phyloP scores from a whole-genome alignment of 1,140 invertebrate genomes.

The Ceratina calcarata region DNA sequence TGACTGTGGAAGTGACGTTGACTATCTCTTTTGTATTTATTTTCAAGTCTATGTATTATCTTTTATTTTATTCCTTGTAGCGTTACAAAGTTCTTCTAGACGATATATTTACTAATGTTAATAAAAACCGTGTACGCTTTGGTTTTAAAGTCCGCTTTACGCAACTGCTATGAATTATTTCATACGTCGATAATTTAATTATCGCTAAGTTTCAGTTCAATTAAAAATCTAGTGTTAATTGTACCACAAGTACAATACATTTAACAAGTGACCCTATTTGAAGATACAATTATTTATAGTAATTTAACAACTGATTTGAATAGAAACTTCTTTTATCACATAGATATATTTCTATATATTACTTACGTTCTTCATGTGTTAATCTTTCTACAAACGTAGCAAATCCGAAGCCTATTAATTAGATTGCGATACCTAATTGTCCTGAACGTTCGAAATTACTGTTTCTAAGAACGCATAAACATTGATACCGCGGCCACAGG shows the following conservation, averaged over 20 bases:
- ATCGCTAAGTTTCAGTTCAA: background rate
- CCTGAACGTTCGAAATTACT: too few relatives aligned
- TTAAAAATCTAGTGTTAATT: background rate
- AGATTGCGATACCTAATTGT: too few relatives aligned
- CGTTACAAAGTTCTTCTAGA: background rate
- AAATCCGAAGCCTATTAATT: too few relatives aligned
- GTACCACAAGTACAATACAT: background rate
- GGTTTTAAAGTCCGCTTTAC: background rate
- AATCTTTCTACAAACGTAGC: too few relatives aligned
- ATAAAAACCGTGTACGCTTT: too few relatives aligned
- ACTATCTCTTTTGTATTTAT: slow-evolving; percentile 66
- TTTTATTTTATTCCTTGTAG: too few relatives aligned
- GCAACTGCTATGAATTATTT: background rate
- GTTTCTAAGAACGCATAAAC: too few relatives aligned
- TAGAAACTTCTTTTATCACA: background rate
- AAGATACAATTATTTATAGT: background rate
- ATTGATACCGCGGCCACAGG: too few relatives aligned
- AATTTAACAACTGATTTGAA: background rate
- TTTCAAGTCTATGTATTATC: background rate
- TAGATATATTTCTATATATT: background rate
- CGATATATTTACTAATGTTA: too few relatives aligned
- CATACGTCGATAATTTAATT: slow-evolving; percentile 10
- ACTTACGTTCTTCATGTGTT: too few relatives aligned
- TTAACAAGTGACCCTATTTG: background rate
- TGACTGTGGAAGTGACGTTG: slow-evolving; percentile 64